Base-by-base conservation (phyloP, 1,140 invertebrate species). In the Panagrolaimus sp. region DNA sequence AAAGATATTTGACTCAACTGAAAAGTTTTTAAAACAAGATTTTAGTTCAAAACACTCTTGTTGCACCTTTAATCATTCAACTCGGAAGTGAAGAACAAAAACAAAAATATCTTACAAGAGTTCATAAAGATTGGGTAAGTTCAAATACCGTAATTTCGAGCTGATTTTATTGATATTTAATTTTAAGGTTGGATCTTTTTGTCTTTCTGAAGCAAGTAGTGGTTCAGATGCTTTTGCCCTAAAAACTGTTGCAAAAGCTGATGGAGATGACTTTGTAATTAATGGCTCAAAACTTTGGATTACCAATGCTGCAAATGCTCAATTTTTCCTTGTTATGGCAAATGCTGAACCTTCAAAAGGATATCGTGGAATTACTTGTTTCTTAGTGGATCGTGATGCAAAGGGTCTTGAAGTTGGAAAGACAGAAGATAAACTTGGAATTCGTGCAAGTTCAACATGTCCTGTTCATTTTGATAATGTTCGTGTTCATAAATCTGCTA, bases 381-480 rank as follows among this genome's bases (percentile, higher is more conserved):
- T 89, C 78, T 82, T 89, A n/a, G 86, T 89, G 26, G 88, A 89
- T 65, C 77, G 82, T 43, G 85, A 85, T 48, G 85, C 84, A 21
- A 84, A 86, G 38, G 79, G 79, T 43, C 52, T 70, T 7, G 28
- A n/a, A 21, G 26, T 73, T 44, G 72, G 58, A 21, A 91, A 90
- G 84, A 92, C 92, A 66, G 95, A 98, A 85, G 89, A 94, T 71
- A 98, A 98, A 85, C 85, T 95, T 26, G 93, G 93, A 26, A 91
- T 95, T 69, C 87, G 89, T 32, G 91, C 92, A 8, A 78, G 75
- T 1, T 90, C 90, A 26, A 95, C 93, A 1, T 94, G 92, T 83
- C 90, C 90, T 87, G 85, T 98, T 4, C 90, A 92, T 85, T 94
- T 98, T 78, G 95, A 98, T 78, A 93, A 95, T 84, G 93, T 96